Evolutionary conservation across 2,113 vertebrate species (phyloP).

Genomic region (mouse (Mus musculus)): DNA sequence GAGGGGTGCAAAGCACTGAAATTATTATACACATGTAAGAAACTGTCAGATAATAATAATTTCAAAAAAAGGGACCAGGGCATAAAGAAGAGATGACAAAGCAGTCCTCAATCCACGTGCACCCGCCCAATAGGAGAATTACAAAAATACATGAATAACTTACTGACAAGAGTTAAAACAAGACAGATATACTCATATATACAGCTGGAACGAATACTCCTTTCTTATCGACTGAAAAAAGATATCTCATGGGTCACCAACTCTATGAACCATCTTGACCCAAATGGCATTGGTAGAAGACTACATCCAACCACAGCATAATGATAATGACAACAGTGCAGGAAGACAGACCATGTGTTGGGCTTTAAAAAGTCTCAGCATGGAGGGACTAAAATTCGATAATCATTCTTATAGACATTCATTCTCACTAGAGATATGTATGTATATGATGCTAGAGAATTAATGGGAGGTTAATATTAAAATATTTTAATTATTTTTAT

Average conservation of each 20-base stretch:
- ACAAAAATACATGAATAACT: neutral
- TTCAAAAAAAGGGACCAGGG: neutral
- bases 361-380: neutral
- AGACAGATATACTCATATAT: neutral
- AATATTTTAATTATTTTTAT: neutral
- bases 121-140: neutral
- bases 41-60: neutral
- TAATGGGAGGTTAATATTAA: neutral
- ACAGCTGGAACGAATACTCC: neutral
- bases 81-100: neutral
- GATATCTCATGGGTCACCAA: neutral
- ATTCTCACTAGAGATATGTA: neutral
- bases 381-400: neutral
- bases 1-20: neutral
- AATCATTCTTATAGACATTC: neutral
- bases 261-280: neutral
- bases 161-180: neutral
- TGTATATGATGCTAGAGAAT: neutral
- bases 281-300: neutral
- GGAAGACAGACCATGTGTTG: neutral
- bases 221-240: conserved; percentile 19
- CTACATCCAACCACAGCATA: neutral
- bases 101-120: neutral
- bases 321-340: neutral
- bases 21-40: neutral